These are phyloP conservation scores for Limosa lapponica DNA, from an alignment of 2,797 vertebrate genomes.

Conservation along the genomic window DNA sequence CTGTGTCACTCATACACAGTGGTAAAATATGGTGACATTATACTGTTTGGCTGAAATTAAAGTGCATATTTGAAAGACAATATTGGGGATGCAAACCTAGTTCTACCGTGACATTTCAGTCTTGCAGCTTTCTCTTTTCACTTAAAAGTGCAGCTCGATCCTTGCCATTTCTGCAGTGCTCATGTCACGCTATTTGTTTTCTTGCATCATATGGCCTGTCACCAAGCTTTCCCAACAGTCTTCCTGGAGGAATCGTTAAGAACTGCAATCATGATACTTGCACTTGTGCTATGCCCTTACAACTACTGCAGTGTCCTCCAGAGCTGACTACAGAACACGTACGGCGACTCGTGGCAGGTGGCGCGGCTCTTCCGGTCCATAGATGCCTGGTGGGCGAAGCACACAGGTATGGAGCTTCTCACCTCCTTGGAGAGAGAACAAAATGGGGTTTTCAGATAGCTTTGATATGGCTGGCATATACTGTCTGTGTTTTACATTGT, in stretches of 20 bases:
- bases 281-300: neutral
- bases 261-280: neutral
- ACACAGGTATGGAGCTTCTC: conserved; percentile 87
- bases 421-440: conserved; percentile 80
- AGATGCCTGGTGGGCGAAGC: conserved; percentile 92
- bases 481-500: neutral
- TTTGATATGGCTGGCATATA: neutral
- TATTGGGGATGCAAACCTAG: neutral
- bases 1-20: neutral
- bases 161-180: neutral
- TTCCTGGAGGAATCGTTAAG: neutral
- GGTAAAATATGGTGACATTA: neutral
- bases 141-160: neutral
- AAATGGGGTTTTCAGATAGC: neutral
- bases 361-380: conserved; percentile 89
- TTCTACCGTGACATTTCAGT: neutral
- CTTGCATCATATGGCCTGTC: neutral
- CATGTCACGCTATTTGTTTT: neutral
- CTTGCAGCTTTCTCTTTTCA: neutral
- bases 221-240: neutral
- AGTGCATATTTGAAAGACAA: neutral
- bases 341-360: conserved; percentile 92
- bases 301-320: conserved; percentile 26
- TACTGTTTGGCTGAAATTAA: neutral
- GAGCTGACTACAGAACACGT: conserved; percentile 62